Base-by-base conservation (phyloP, 1,140 invertebrate species). In the Lepidotrigona ventralis region DNA sequence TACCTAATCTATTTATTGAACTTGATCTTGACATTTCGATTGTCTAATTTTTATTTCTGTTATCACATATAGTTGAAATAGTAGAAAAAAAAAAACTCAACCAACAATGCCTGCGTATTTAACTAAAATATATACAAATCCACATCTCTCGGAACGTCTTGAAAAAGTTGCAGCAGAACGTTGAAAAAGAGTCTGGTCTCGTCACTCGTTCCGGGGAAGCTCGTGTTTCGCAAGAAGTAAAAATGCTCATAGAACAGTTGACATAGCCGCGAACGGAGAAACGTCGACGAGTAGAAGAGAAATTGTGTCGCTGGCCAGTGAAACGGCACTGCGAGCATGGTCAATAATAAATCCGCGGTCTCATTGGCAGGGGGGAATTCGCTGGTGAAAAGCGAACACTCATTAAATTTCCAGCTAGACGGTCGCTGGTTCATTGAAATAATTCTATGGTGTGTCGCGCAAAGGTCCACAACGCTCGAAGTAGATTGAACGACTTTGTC, bases 321-420 rank as follows among this genome's bases (percentile, higher is more conserved):
- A 29, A 53, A 8, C 17, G n/a, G 60, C 26, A 14, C 53, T 11
- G 33, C 23, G 54, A 68, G 46, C 39, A 23, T 56, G 60, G 85
- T 86, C 81, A 64, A 84, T 88, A 81, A 79, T 86, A 88, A 84
- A 88, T 85, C 80, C 66, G 71, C 39, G 33, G 56, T 56, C 58
- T 68, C 58, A 70, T 46, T 29, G 72, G 53, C n/a, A n/a, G 6
- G 11, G 14, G 72, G 72, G 19, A 69, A 68, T 68, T 72, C 79
- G n/a, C 46, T 73, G 80, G 80, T 90, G 84, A 91, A 91, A 89
- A 85, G 85, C 86, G 83, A 86, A 90, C 87, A 93, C 89, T 93
- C 92, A 90, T 93, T 93, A 93, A 92, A 93, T 91, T 91, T 86
- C 86, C 89, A 91, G 83, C 88, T 89, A 89, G 89, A 64, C 79